These are phyloP conservation scores for Petrocephalus sullivani DNA, from an alignment of 2,797 vertebrate species.

Conservation along the genomic window DNA sequence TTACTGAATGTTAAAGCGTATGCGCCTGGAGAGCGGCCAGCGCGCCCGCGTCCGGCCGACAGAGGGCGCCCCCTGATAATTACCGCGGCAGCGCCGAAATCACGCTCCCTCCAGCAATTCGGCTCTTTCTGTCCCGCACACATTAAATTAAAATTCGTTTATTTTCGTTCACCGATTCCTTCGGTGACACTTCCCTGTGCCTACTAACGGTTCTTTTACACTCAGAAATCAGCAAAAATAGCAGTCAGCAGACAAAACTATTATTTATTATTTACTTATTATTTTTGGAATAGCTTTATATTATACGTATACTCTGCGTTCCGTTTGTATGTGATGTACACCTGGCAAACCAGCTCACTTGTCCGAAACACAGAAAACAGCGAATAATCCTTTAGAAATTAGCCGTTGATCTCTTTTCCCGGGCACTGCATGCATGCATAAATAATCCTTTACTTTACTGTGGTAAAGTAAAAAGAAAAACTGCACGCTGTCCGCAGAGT, in stretches of 20 bases:
- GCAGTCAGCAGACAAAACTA: not conserved
- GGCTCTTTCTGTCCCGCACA: not conserved
- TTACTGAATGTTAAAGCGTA: not conserved
- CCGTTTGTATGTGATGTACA: not conserved
- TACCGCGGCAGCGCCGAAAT: not conserved
- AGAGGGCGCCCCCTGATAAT: constrained; percentile 59
- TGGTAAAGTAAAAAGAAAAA: not conserved
- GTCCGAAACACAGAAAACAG: not conserved
- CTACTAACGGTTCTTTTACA: not conserved
- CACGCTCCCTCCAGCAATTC: not conserved
- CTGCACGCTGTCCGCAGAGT: not conserved
- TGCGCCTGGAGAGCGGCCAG: not conserved
- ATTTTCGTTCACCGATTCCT: not conserved
- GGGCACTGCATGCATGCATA: not conserved
- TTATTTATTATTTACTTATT: no score
- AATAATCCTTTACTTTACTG: not conserved
- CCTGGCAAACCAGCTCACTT: not conserved
- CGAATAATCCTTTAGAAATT: not conserved
- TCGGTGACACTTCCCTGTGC: not conserved
- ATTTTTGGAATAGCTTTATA: not conserved
- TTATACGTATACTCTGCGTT: not conserved
- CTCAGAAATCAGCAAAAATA: not conserved
- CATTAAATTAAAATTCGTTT: not conserved
- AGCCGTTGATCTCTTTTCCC: not conserved
- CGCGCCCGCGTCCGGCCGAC: constrained; percentile 38